These are phyloP conservation scores for Penaeus chinensis DNA, from an alignment of 1,140 invertebrate genomes.

Conservation along the genomic window DNA sequence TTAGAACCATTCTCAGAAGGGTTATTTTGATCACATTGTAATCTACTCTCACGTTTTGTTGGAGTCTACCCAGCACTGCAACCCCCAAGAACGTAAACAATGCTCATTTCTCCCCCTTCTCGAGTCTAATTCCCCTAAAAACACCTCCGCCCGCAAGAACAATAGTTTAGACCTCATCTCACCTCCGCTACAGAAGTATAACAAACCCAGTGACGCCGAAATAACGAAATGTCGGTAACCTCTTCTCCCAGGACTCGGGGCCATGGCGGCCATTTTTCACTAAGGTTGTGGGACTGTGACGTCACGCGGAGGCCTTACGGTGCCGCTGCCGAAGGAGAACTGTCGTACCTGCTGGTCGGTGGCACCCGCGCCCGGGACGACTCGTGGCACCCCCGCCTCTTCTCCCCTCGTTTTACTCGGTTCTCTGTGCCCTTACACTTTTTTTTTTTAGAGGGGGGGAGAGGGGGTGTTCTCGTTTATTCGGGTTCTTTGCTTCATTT, in stretches of 20 bases:
- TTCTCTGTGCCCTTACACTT: too few species aligned
- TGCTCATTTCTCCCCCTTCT: background rate
- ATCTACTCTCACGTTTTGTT: too few species aligned
- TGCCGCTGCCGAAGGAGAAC: background rate
- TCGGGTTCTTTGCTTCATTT: too few species aligned
- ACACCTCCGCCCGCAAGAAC: background rate
- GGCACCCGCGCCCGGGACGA: too few species aligned
- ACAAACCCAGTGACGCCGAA: conserved; percentile 12
- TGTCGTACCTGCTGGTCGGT: too few species aligned
- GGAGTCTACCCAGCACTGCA: too few species aligned
- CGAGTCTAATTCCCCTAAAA: background rate
- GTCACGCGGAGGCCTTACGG: background rate
- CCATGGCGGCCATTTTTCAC: conserved; percentile 57
- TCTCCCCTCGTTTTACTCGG: too few species aligned
- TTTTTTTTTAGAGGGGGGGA: too few species aligned
- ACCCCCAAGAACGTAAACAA: conserved; percentile 40
- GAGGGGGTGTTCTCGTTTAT: too few species aligned
- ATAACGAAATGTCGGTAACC: background rate
- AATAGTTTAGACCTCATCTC: background rate
- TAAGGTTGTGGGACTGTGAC: background rate
- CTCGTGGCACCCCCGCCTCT: too few species aligned
- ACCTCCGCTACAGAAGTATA: conserved; percentile 34
- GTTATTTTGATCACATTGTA: too few species aligned
- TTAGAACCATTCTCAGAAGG: too few species aligned
- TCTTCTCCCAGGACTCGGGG: conserved; percentile 50